These are phyloP conservation scores for Sitodiplosis mosellana DNA, from an alignment of 1,140 invertebrate species.

Conservation along the genomic window DNA sequence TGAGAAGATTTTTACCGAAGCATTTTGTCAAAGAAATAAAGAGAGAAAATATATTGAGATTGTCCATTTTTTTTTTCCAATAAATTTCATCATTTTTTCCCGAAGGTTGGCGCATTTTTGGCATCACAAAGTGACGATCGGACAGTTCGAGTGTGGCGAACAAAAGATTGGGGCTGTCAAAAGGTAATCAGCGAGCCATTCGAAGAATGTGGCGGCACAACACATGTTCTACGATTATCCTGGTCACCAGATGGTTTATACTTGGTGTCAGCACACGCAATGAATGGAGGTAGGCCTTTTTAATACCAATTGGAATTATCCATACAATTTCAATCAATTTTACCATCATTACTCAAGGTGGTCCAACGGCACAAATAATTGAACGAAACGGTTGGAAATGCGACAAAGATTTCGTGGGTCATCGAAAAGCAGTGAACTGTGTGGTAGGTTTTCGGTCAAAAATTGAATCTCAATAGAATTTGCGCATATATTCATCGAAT, in stretches of 20 bases:
- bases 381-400: constrained; percentile 80
- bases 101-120: constrained; percentile 74
- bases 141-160: constrained; percentile 84
- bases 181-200: constrained; percentile 78
- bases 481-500: no score
- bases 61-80: constrained; percentile 3
- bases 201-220: constrained; percentile 82
- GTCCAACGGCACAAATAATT: constrained; percentile 85
- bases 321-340: no score
- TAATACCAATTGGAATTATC: no score
- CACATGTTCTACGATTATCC: constrained; percentile 75
- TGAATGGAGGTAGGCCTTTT: constrained; percentile 61
- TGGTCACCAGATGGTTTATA: constrained; percentile 98
- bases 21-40: no score
- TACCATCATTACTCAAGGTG: constrained; percentile 25
- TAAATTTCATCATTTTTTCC: constrained; percentile 4
- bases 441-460: constrained; percentile 39
- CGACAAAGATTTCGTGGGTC: constrained; percentile 93
- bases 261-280: constrained; percentile 89
- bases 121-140: constrained; percentile 95
- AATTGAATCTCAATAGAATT: neutral
- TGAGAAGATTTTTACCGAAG: no score
- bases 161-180: constrained; percentile 80
- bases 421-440: constrained; percentile 89
- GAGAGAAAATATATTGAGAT: no score